Percentiles rank a stretch among this genome's conserved stretches.
Evolutionary conservation across 2,888 invertebrate species (phyloP).

Genomic region (Incurvaria masculella): DNA sequence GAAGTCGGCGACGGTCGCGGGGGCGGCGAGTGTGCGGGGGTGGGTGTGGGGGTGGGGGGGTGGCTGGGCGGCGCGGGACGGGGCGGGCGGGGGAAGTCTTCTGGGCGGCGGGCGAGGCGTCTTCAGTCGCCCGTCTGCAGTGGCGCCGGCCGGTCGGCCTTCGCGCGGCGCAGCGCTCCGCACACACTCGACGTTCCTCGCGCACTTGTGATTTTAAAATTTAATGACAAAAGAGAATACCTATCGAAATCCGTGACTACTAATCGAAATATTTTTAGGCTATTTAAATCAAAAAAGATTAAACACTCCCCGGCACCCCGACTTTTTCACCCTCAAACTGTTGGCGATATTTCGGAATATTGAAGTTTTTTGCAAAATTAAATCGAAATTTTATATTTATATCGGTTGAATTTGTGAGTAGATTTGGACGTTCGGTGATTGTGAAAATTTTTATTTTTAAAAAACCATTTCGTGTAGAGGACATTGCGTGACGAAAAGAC

Average conservation of each 20-base stretch:
- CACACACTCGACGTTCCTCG: constrained; percentile 54
- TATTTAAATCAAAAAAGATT: constrained; percentile 16
- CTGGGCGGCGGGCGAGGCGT: constrained; percentile 24
- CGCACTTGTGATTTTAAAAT: constrained; percentile 56
- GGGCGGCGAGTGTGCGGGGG: constrained; percentile 4
- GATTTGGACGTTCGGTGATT: constrained; percentile 48
- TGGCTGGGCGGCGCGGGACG: background rate
- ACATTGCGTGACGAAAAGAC: no score
- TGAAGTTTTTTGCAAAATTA: constrained; percentile 48
- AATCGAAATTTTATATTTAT: constrained; percentile 41
- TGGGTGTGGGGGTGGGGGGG: background rate
- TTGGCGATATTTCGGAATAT: constrained; percentile 27
- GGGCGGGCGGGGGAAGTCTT: constrained; percentile 20
- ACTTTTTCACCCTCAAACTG: constrained; percentile 22
- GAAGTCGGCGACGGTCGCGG: constrained; percentile 36
- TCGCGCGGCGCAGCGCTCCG: constrained; percentile 27
- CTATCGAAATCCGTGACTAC: constrained; percentile 35
- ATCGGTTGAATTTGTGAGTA: constrained; percentile 51
- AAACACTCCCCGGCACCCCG: background rate
- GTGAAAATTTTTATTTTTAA: constrained; percentile 40
- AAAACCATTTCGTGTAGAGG: constrained; percentile 41
- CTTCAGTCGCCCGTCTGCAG: constrained; percentile 56
- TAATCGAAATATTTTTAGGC: constrained; percentile 50
- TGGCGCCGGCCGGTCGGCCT: constrained; percentile 56
- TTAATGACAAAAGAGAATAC: constrained; percentile 30